These are phyloP conservation scores for Lycia hirtaria DNA, from an alignment of 2,888 invertebrate species.

Conservation along the genomic window DNA sequence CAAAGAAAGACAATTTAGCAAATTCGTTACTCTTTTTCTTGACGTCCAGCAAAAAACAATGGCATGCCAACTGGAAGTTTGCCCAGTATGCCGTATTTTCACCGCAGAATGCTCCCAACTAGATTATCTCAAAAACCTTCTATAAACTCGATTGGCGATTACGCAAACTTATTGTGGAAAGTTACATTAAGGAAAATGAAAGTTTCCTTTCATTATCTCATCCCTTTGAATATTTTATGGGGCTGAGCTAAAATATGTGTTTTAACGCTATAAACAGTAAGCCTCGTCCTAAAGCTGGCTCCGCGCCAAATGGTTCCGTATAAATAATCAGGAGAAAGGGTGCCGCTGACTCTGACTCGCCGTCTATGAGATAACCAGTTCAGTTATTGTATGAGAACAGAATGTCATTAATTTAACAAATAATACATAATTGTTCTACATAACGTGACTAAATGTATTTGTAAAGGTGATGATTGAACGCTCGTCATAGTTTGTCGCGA, in stretches of 20 bases:
- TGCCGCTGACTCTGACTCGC: conserved; percentile 15
- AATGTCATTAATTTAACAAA: not conserved
- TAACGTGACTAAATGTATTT: not conserved
- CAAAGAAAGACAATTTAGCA: too few relatives aligned
- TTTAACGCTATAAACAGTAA: conserved; percentile 26
- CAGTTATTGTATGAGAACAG: not conserved
- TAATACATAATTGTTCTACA: not conserved
- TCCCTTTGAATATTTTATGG: conserved; percentile 14
- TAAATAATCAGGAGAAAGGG: conserved; percentile 30
- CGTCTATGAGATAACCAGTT: conserved; percentile 1
- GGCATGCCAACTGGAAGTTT: not conserved
- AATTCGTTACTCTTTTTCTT: too few relatives aligned
- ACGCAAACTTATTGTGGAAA: conserved; percentile 9
- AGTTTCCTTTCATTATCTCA: conserved; percentile 10
- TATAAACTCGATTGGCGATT: not conserved
- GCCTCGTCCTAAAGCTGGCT: conserved; percentile 31
- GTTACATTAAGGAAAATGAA: conserved; percentile 8
- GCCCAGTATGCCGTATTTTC: conserved; percentile 10
- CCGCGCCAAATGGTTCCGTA: conserved; percentile 29
- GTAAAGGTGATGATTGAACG: too few relatives aligned
- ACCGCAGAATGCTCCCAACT: not conserved
- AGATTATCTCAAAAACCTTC: not conserved
- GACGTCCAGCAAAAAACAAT: not conserved
- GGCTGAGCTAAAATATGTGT: conserved; percentile 34
- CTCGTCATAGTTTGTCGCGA: too few relatives aligned